Conservation (phyloP, 2,113 vertebrate genomes). For the Urocitellus parryii region DNA sequence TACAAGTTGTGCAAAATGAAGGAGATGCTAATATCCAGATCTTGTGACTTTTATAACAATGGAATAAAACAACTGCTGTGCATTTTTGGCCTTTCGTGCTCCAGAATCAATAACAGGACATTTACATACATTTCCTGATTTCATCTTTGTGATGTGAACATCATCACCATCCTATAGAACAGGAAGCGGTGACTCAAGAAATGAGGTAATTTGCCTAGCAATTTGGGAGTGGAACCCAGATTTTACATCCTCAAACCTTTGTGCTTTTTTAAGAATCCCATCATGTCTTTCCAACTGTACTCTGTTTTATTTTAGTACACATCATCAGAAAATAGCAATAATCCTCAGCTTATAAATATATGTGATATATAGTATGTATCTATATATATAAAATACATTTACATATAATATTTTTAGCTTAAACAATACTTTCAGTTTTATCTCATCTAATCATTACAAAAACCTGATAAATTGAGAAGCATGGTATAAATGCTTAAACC, state of each 20-base stretch:
- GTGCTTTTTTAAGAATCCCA: background rate
- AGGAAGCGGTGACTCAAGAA: background rate
- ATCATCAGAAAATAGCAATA: background rate
- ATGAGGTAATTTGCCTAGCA: background rate
- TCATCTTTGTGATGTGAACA: background rate
- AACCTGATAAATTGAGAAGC: background rate
- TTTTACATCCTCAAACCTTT: background rate
- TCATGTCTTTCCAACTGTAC: background rate
- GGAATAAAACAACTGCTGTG: background rate
- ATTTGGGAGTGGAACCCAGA: background rate
- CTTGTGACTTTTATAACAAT: background rate
- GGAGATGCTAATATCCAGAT: background rate
- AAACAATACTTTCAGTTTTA: background rate
- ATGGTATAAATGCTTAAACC: background rate
- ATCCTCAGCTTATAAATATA: background rate
- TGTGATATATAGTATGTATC: background rate
- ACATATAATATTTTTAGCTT: background rate
- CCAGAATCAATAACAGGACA: background rate
- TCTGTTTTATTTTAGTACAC: background rate
- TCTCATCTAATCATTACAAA: background rate
- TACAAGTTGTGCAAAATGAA: background rate
- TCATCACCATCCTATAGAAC: background rate
- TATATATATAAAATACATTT: background rate
- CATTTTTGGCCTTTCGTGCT: background rate
- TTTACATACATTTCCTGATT: background rate